phyloP scores from a whole-genome alignment of 2,888 invertebrate genomes.

The Acleris laterana region DNA sequence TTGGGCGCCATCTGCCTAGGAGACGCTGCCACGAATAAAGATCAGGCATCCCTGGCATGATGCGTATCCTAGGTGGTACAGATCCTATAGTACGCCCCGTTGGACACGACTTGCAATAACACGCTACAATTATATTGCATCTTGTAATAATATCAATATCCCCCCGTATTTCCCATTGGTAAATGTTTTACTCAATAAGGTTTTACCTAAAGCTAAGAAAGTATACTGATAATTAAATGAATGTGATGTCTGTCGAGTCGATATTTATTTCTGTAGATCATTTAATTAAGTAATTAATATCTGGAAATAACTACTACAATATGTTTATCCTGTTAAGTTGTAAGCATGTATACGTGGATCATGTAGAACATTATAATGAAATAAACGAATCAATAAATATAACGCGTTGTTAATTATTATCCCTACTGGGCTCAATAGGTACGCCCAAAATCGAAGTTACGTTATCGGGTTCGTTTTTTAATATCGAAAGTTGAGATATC shows the following conservation, averaged over 20 bases:
- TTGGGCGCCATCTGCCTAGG: too few species aligned
- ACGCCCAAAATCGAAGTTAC: too few species aligned
- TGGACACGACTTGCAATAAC: not conserved
- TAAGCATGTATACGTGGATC: slow-evolving; percentile 47
- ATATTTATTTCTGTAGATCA: slow-evolving; percentile 33
- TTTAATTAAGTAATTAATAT: slow-evolving; percentile 2
- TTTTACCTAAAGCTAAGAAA: slow-evolving; percentile 16
- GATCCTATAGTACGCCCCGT: not conserved
- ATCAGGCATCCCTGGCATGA: not conserved
- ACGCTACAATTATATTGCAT: not conserved
- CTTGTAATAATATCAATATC: slow-evolving; percentile 7
- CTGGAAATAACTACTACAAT: slow-evolving; percentile 15
- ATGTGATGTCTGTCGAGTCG: slow-evolving; percentile 33
- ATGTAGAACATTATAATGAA: slow-evolving; percentile 44
- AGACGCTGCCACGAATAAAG: too few species aligned
- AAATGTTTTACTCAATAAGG: slow-evolving; percentile 23
- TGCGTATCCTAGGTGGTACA: not conserved
- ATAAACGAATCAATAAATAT: slow-evolving; percentile 36
- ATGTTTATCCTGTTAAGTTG: slow-evolving; percentile 38
- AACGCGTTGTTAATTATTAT: slow-evolving; percentile 6
- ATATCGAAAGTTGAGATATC: too few species aligned
- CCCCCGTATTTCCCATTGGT: slow-evolving; percentile 23
- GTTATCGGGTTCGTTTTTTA: too few species aligned
- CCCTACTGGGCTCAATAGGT: too few species aligned
- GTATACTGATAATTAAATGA: slow-evolving; percentile 46